Evolutionary conservation across 2,113 vertebrate genomes (phyloP).

Genomic region (Xerus inauris): DNA sequence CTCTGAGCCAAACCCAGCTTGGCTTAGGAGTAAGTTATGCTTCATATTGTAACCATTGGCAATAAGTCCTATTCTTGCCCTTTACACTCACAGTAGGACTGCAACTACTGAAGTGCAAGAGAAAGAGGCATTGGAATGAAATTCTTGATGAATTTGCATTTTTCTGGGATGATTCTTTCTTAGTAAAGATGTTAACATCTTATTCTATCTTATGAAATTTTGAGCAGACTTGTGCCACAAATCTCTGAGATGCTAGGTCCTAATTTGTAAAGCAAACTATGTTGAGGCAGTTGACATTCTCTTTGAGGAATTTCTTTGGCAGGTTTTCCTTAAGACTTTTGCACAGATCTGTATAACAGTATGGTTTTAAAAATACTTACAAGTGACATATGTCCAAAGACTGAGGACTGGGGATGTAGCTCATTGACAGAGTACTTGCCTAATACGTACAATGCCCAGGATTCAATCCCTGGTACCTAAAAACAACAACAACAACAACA

Average conservation of each 20-base stretch:
- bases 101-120: constrained; percentile 25
- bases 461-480: too few relatives aligned
- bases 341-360: constrained; percentile 67
- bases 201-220: constrained; percentile 55
- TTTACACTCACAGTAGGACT: constrained; percentile 67
- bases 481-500: too few relatives aligned
- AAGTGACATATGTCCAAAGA: constrained; percentile 55
- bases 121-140: constrained; percentile 25
- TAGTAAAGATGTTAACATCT: constrained; percentile 54
- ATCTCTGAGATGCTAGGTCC: constrained; percentile 56
- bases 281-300: constrained; percentile 82
- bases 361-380: constrained; percentile 64
- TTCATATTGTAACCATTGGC: constrained; percentile 72
- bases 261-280: constrained; percentile 81
- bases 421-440: too few relatives aligned
- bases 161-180: constrained; percentile 59
- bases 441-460: too few relatives aligned
- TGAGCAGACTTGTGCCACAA: constrained; percentile 61
- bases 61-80: constrained; percentile 50
- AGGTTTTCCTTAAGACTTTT: constrained; percentile 74
- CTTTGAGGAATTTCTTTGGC: constrained; percentile 82
- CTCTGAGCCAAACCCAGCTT: constrained; percentile 72
- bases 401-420: neutral
- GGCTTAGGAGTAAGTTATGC: constrained; percentile 75
- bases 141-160: constrained; percentile 11